Base-by-base conservation (phyloP, 1,140 invertebrate genomes). In the Musca vetustissima region DNA sequence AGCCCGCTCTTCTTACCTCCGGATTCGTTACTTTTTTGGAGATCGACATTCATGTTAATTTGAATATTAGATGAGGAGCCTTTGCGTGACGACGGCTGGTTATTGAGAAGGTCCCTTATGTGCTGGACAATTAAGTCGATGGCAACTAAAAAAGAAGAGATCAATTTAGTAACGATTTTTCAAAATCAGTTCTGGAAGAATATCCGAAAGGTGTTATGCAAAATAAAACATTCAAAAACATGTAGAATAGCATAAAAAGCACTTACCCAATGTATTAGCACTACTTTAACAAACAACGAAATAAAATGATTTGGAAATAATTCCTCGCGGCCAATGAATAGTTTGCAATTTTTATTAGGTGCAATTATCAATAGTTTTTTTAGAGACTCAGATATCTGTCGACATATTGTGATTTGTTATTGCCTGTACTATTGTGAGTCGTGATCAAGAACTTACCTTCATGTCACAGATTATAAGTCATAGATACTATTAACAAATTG, bases 121-220 rank as follows among this genome's bases (percentile, higher is more conserved):
- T 96, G 94, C 83, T 97, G 94, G 6, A 97, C 95, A 76, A 98
- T 96, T 75, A 97, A 85, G 76, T 95, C 93, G 79, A 97, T 96
- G 55, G 95, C 95, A 79, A 97, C 95, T 95, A 88, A 87, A 61
- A 61, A 57, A 24, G 28, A 59, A 59, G 17, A 9, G 4, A 61
- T n/a, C 28, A 61, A 61, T 4, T 15, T 14, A 55, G 13, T 13
- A 21, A 13, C 36, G 36, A 8, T 43, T 43, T 43, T 43, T 32
- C 9, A 32, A 3, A 32, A 43, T 43, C 36, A 13, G 6, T 13
- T 43, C 13, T 11, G 36, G 36, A 2, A 11, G 36, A 13, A 13
- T 9, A 9, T 2, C 36, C 15, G n/a, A 28, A n/a, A n/a, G 28
- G 15, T 28, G 17, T 28, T 59, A 32, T n/a, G 13, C 13, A 17